Percentiles rank a stretch among this genome's conserved stretches.
Conservation (phyloP, 2,113 vertebrate genomes). For the Antechinus stuartii region DNA sequence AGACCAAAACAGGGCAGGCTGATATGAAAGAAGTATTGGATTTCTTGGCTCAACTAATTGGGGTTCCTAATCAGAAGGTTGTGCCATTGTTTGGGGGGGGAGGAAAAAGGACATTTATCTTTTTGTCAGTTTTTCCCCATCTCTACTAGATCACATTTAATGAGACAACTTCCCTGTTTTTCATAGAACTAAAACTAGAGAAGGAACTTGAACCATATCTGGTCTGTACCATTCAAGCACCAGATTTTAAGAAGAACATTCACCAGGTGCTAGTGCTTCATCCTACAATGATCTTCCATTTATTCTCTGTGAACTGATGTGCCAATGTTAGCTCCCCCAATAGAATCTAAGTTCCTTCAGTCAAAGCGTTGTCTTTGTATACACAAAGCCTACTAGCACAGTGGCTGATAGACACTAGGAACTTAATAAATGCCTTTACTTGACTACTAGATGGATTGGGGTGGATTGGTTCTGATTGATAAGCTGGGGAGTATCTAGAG, state of each 20-base stretch:
- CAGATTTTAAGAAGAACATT: not conserved
- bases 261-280: not conserved
- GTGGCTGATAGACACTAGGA: not conserved
- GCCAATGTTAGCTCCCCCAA: not conserved
- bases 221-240: not conserved
- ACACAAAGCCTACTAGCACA: not conserved
- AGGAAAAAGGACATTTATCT: not conserved
- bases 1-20: constrained; percentile 34
- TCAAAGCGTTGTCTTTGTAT: not conserved
- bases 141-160: constrained; percentile 28
- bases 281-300: not conserved
- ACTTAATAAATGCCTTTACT: not conserved
- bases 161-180: constrained; percentile 28
- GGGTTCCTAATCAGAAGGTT: not conserved
- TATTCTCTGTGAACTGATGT: not conserved
- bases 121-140: constrained; percentile 32
- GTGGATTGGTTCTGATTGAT: not conserved
- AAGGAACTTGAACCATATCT: not conserved
- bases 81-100: not conserved
- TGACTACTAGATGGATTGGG: not conserved
- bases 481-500: not conserved
- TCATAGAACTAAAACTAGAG: constrained; percentile 13
- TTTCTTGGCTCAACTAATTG: not conserved
- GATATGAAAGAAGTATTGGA: not conserved
- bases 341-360: not conserved